Conservation (phyloP, 37 sponge, comb jelly and placozoan genomes). For the Amphimedon queenslandica region DNA sequence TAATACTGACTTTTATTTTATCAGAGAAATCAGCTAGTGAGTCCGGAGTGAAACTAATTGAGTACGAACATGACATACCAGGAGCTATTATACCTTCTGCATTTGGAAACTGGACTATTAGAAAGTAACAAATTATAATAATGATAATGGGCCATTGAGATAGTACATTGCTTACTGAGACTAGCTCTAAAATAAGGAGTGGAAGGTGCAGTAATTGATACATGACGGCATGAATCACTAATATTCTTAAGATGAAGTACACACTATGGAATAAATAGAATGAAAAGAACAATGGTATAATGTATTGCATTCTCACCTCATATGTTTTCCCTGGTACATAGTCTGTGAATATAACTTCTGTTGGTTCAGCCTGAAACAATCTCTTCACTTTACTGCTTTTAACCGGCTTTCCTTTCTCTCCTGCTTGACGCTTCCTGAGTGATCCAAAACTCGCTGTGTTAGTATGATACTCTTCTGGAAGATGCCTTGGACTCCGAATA, state of each 20-base stretch:
- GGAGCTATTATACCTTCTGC: slow-evolving; percentile 69
- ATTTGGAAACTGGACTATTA: slow-evolving; percentile 46
- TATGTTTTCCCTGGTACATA: slow-evolving; percentile 58
- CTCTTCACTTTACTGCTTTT: not conserved
- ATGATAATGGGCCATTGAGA: not conserved
- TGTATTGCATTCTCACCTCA: slow-evolving; percentile 31
- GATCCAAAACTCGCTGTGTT: not conserved
- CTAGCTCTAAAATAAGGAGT: slow-evolving; percentile 45
- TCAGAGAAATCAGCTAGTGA: slow-evolving; percentile 65
- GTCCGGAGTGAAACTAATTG: slow-evolving; percentile 63
- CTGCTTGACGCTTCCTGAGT: not conserved
- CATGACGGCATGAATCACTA: slow-evolving; percentile 45
- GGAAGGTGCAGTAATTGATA: slow-evolving; percentile 46
- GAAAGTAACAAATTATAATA: not conserved
- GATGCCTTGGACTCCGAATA: slow-evolving; percentile 21
- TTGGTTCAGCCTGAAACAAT: slow-evolving; percentile 58
- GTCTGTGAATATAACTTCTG: slow-evolving; percentile 50
- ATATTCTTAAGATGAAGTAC: slow-evolving; percentile 45
- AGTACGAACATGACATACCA: slow-evolving; percentile 56
- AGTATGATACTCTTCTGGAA: no score
- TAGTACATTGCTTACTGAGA: slow-evolving; percentile 16
- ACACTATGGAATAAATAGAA: slow-evolving; percentile 1
- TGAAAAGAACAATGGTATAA: not conserved
- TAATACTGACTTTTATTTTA: slow-evolving; percentile 41
- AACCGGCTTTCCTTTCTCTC: not conserved